Base-by-base conservation (phyloP, 2,797 vertebrate genomes). In the Anguilla megastoma region DNA sequence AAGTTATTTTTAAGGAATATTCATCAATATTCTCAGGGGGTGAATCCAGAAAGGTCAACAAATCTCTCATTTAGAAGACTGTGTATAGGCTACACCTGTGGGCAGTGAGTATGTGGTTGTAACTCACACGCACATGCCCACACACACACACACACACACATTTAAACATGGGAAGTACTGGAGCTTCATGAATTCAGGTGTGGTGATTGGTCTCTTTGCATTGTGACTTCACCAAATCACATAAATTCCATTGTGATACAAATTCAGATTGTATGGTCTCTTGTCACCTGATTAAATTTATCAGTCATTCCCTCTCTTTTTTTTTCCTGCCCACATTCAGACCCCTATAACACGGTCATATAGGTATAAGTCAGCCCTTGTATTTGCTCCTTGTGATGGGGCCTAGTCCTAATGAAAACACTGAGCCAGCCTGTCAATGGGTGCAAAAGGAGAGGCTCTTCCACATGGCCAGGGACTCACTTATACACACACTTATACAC, bases 21-120 rank as follows among this genome's bases (percentile, higher is more conserved):
- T 90, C 94, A 92, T 91, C 90, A 76, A 91, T 93, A 94, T 93
- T 94, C 94, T 95, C 94, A 90, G 91, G 93, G 94, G 94, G 92
- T 94, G 93, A 94, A 94, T 92, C 94, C 85, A 90, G 88, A 95
- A 95, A 95, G 94, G 94, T 95, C 94, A 95, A 91, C 90, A 87
- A 18, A 90, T 90, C 91, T 93, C 92, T 95, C 93, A 95, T 96
- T 94, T 95, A 93, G 90, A 91, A 84, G 33, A 88, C 74, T 89
- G 88, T 89, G 92, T 90, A 93, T 92, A 92, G 79, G 90, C 89
- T 36, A 86, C 84, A 36, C 82, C 30, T 90, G 86, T 36, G 87
- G 79, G 33, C 69, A 86, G 82, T 90, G 89, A 74, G 56, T 50
- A 12, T 41, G n/a, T 33, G 41, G 7, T 3, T 18, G 83, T 83